Evolutionary conservation across 2,113 vertebrate genomes (phyloP), one percentile per base, ranked within the genome.

Genomic region (Chaenocephalus aceratus): DNA sequence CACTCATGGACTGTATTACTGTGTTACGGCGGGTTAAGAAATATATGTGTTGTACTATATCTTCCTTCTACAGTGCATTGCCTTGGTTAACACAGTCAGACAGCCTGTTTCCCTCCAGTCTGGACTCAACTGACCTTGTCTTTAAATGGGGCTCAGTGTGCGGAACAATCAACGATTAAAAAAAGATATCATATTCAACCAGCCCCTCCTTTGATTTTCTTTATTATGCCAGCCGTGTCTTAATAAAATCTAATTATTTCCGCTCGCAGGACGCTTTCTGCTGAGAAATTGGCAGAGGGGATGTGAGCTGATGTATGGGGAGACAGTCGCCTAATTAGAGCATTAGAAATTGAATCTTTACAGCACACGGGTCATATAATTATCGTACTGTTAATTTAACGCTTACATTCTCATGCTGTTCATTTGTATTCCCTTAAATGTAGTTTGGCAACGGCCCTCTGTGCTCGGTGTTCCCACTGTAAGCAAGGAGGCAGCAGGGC

Each of bases 361-460:
- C 96, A 97, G 96, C 97, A 96, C 96, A 96, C 94, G 96, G 97
- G 97, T 98, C 97, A 97, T 97, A 98, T 99, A 99, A 99, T 99
- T 99, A 92, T 91, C 91, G 90, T 90, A 98, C 97, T 97, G 97
- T 97, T 99, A 98, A 99, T 99, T 98, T 99, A 99, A 99, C 95
- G 96, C 97, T 98, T 96, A 97, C 95, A 98, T 98, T 99, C 96
- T 96, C 96, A 7, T 92, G 95, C 96, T 97, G 97, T 98, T 98
- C 97, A 97, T 96, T 98, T 97, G 97, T 97, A 98, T 97, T 98
- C 96, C 96, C 96, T 98, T 97, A 96, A 97, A 97, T 94, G 96
- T 95, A 96, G 96, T 97, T 97, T 97, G 97, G 96, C 96, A 96
- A 95, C 90, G 91, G 87, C 93, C 93, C 94, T 94, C 92, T 90